Evolutionary conservation across 2,888 invertebrate species (phyloP), one percentile per base, ranked within the genome.

Genomic region (Sabatieria punctata): DNA sequence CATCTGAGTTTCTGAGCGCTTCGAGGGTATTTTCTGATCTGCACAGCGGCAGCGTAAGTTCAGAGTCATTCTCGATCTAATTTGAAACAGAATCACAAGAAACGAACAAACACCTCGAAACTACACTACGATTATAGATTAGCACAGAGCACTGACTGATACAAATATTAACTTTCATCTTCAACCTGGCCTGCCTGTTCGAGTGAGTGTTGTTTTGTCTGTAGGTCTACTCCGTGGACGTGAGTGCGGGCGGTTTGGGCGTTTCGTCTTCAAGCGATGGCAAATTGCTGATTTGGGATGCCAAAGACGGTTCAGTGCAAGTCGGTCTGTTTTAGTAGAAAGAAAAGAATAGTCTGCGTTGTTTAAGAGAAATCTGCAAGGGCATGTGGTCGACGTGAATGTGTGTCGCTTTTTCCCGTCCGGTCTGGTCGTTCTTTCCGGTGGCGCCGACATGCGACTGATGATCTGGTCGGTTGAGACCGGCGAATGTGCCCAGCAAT

Each of bases 401-500:
- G 74, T 72, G 49, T 77, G 77, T 60, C 68, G 71, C 46, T 78
- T 78, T 60, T 81, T 80, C 56, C 80, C 80, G 25, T 80, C 79
- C 18, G 79, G 78, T 1, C 61, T 76, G 46, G 79, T 80, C 1
- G 66, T 77, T 1, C 61, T 80, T 43, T 75, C 76, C 38, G 77
- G 76, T 23, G 79, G 79, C 11, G 76, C 78, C 30, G 81, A 81
- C 67, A 76, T 78, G 57, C 73, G 74, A 36, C 66, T 78, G 36
- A 76, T 76, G 61, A 73, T 81, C 48, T 81, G 79, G 79, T 77
- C 77, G 43, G 77, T 77, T 0, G 77, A 78, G 55, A 73, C 74
- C 25, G 80, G 79, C 22, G 64, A 73, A 41, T 78, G 78, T 65
- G 78, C 78, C 21, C 76, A 76, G 1, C 77, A 76, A 2, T 60